Percentiles rank a stretch among this genome's conserved stretches.
These are phyloP conservation scores for Lithophane leautieri DNA, from an alignment of 2,888 invertebrate genomes.

Conservation along the genomic window DNA sequence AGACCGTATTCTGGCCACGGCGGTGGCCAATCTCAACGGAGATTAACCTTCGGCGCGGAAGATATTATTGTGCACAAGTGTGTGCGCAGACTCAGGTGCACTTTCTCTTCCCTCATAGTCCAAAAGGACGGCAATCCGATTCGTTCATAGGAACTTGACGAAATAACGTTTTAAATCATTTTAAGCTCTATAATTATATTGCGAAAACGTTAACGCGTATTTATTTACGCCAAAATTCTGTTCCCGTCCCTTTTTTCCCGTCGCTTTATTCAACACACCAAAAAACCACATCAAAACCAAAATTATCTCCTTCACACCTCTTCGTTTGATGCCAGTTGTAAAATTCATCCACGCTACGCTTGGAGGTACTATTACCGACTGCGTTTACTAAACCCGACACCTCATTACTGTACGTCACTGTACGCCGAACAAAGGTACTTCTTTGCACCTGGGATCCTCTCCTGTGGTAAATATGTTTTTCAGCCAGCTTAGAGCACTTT, in stretches of 20 bases:
- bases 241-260: background rate
- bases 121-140: no score
- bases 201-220: background rate
- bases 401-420: constrained; percentile 57
- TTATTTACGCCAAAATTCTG: background rate
- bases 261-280: background rate
- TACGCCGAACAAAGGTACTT: constrained; percentile 49
- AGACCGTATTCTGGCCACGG: no score
- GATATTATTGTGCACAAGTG: no score
- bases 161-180: background rate
- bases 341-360: constrained; percentile 43
- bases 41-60: no score
- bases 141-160: background rate
- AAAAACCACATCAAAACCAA: background rate
- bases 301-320: constrained; percentile 16
- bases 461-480: constrained; percentile 37
- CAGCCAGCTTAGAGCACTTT: constrained; percentile 15
- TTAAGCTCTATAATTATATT: background rate
- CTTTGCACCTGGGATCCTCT: constrained; percentile 37
- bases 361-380: constrained; percentile 30
- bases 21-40: no score
- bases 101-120: no score
- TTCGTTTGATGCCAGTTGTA: constrained; percentile 34
- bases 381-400: constrained; percentile 61
- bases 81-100: no score